Conservation (phyloP, 2,113 vertebrate species). For the Scomber japonicus region DNA sequence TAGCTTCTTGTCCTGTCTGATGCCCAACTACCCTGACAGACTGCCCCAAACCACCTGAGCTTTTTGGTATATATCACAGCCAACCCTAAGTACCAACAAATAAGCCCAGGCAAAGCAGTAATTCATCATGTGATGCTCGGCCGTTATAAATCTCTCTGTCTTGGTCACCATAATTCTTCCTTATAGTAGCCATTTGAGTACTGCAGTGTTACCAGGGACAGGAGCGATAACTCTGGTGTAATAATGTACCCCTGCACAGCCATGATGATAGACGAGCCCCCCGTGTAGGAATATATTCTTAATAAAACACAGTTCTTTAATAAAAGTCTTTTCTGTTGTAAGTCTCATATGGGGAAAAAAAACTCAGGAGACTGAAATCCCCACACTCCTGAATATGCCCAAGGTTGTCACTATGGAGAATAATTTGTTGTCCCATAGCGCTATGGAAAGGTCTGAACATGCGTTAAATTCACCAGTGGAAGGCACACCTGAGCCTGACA, state of each 20-base stretch:
- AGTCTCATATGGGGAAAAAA: conserved; percentile 31
- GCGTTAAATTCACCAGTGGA: conserved; percentile 18
- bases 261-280: conserved; percentile 73
- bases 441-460: conserved; percentile 7
- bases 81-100: conserved; percentile 75
- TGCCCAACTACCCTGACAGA: conserved; percentile 56
- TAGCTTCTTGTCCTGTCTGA: conserved; percentile 46
- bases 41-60: conserved; percentile 58
- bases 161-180: conserved; percentile 77
- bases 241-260: conserved; percentile 77
- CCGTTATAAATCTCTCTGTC: conserved; percentile 79
- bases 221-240: conserved; percentile 79
- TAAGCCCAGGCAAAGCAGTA: conserved; percentile 71
- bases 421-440: conserved; percentile 18
- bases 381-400: background rate
- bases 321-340: conserved; percentile 40
- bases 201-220: conserved; percentile 76
- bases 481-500: background rate
- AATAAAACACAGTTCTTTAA: conserved; percentile 70
- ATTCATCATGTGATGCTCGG: conserved; percentile 77
- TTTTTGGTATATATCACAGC: conserved; percentile 74
- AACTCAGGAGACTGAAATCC: conserved; percentile 37
- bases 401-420: conserved; percentile 41
- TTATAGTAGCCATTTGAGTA: conserved; percentile 80
- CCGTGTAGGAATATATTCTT: conserved; percentile 69